These are phyloP conservation scores for Trichonephila clavipes DNA, from an alignment of 1,140 invertebrate species.

Conservation along the genomic window DNA sequence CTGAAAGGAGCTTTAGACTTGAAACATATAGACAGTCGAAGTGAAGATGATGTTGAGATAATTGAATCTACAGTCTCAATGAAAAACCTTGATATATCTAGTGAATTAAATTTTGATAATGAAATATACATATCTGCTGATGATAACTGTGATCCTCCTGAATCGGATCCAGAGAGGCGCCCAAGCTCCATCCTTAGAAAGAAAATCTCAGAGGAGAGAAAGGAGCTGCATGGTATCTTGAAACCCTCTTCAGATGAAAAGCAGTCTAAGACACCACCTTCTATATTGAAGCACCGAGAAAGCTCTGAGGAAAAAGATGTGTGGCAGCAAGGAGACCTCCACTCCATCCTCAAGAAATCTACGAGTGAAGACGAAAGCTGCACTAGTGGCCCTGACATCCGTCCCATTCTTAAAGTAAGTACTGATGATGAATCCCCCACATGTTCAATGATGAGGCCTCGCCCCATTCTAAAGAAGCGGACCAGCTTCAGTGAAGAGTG, in stretches of 20 bases:
- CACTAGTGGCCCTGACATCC: slow-evolving; percentile 74
- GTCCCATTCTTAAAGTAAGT: slow-evolving; percentile 72
- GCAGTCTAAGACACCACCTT: slow-evolving; percentile 43
- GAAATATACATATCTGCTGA: slow-evolving; percentile 57
- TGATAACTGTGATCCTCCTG: slow-evolving; percentile 40
- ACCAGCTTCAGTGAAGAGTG: slow-evolving; percentile 75
- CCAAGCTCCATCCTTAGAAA: slow-evolving; percentile 59
- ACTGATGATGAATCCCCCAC: slow-evolving; percentile 69
- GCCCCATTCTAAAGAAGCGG: slow-evolving; percentile 70
- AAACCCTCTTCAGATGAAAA: slow-evolving; percentile 56
- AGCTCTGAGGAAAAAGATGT: slow-evolving; percentile 71
- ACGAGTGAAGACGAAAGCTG: slow-evolving; percentile 73
- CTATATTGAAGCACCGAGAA: slow-evolving; percentile 71
- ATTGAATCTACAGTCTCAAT: slow-evolving; percentile 12
- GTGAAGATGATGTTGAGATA: slow-evolving; percentile 42
- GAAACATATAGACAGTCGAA: slow-evolving; percentile 60
- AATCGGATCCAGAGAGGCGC: slow-evolving; percentile 56
- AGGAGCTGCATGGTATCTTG: slow-evolving; percentile 62
- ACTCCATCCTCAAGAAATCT: slow-evolving; percentile 74
- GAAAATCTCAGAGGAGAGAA: slow-evolving; percentile 51
- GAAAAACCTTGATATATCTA: slow-evolving; percentile 36
- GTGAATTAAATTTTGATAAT: background rate
- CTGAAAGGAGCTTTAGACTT: slow-evolving; percentile 44
- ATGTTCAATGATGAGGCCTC: slow-evolving; percentile 11
- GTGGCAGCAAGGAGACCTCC: slow-evolving; percentile 65